Evolutionary conservation across 2,797 vertebrate genomes (phyloP).

Genomic region (Acanthopagrus latus): DNA sequence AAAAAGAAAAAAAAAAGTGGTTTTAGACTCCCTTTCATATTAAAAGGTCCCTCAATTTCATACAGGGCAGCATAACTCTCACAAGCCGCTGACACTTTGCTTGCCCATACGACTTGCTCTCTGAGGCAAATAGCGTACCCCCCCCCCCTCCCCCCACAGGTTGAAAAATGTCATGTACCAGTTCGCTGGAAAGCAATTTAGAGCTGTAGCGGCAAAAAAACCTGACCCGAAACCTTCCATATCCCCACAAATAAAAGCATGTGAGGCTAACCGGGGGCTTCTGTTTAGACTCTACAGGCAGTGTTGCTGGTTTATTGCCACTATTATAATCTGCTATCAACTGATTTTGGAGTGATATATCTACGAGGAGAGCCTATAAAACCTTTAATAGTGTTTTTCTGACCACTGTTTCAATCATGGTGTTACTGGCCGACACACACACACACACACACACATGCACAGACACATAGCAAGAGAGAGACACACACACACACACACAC

Average conservation of each 20-base stretch:
- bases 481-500: background rate
- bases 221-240: conserved; percentile 53
- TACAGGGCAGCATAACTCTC: conserved; percentile 45
- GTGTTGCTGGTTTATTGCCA: conserved; percentile 44
- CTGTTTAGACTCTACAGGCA: conserved; percentile 26
- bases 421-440: background rate
- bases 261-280: background rate
- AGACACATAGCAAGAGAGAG: conserved; percentile 23
- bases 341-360: conserved; percentile 67
- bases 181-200: conserved; percentile 68
- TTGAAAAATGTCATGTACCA: conserved; percentile 67
- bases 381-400: conserved; percentile 62
- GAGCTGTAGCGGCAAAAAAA: conserved; percentile 42
- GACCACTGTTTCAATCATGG: conserved; percentile 72
- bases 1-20: background rate
- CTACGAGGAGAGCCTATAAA: conserved; percentile 52
- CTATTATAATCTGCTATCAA: conserved; percentile 64
- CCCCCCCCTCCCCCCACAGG: conserved; percentile 42
- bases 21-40: conserved; percentile 34
- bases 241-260: conserved; percentile 37
- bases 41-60: conserved; percentile 48
- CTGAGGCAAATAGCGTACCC: conserved; percentile 50
- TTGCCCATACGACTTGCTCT: conserved; percentile 30
- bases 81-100: conserved; percentile 45
- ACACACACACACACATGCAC: conserved; percentile 28